Evolutionary conservation across 2,113 vertebrate genomes (phyloP), one percentile per base, ranked within the genome.

Genomic region (Aythya baeri): DNA sequence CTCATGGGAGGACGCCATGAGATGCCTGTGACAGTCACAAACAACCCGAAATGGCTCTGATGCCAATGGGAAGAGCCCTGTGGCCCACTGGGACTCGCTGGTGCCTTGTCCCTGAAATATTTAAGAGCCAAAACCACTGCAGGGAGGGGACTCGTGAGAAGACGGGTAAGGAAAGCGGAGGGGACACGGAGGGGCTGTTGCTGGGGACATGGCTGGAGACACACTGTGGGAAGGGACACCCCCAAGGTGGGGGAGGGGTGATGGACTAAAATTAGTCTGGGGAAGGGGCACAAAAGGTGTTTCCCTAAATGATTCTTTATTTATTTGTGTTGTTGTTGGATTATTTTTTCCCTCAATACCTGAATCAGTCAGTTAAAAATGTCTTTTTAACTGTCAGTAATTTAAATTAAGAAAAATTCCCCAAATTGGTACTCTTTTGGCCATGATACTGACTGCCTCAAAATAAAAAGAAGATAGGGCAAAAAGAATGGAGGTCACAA

Each of bases 1-100:
- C 49, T 17, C 0, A 0, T 21, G 5, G 29, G 25, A 25, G 11
- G 6, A 63, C 4, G 4, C 16, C 7, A 26, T 13, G 20, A 65
- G 17, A 13, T 3, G 0, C 10, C 17, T 11, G 16, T 31, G 22
- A 18, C 18, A 13, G 9, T 41, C 14, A 14, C 8, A 23, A 78
- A 43, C 0, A 2, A 7, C 22, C 36, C 58, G 44, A 67, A 5
- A 6, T 0, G 1, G 17, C 29, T 84, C 36, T 2, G 1, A 21
- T 0, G 1, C 7, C 5, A 31, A 5, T 29, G 34, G 31, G 21
- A 62, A 63, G 14, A 77, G 34, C 1, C 38, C 52, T 62, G 38
- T 26, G 86, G 77, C 22, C 44, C 7, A 25, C 7, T 2, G 0
- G 46, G 23, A 7, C 26, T 57, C 7, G 6, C 20, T 0, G 1